Conservation (phyloP, 2,797 vertebrate species). For the Bradypus variegatus region DNA sequence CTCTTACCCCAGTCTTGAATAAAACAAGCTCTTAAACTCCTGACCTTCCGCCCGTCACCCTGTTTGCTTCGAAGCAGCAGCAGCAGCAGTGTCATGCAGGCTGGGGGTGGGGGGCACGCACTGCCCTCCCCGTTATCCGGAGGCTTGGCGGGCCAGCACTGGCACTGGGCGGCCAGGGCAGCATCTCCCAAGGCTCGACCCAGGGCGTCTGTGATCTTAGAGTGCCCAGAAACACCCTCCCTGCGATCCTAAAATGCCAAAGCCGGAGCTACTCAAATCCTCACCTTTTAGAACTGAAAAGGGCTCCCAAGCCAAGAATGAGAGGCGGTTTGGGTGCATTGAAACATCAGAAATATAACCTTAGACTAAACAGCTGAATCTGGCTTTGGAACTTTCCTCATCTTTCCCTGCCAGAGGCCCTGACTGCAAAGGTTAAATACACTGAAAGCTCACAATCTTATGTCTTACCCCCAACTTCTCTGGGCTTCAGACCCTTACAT, state of each 20-base stretch:
- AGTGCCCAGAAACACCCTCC: background rate
- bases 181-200: background rate
- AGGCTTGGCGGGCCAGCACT: background rate
- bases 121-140: background rate
- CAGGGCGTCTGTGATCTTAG: background rate
- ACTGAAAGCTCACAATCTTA: background rate
- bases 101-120: background rate
- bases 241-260: background rate
- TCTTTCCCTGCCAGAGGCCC: constrained; percentile 3
- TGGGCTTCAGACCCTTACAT: background rate
- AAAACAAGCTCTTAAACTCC: constrained; percentile 73
- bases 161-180: background rate
- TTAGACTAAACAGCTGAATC: background rate
- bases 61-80: constrained; percentile 11
- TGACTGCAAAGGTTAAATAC: background rate
- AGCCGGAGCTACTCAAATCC: background rate
- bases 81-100: background rate
- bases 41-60: constrained; percentile 72
- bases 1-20: constrained; percentile 67
- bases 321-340: background rate
- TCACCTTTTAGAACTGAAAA: background rate
- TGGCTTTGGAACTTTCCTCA: background rate
- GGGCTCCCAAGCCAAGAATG: background rate
- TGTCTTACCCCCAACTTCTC: background rate
- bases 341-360: background rate